Conservation (phyloP, 2,797 vertebrate species). For the Thunnus albacares region DNA sequence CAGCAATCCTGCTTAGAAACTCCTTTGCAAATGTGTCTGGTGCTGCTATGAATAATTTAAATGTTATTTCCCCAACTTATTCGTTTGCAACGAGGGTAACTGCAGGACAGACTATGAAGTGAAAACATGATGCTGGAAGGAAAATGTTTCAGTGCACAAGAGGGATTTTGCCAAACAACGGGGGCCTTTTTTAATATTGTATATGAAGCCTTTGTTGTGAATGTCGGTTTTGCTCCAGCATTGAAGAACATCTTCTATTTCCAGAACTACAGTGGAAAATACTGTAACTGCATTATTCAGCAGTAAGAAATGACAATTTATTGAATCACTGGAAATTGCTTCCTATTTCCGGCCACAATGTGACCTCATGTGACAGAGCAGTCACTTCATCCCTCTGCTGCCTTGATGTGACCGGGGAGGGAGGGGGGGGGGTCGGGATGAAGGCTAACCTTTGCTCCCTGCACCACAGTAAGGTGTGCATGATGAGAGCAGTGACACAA, state of each 20-base stretch:
- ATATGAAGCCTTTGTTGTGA: not conserved
- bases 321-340: slow-evolving; percentile 33
- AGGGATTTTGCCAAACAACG: not conserved
- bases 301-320: slow-evolving; percentile 18
- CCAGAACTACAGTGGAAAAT: slow-evolving; percentile 18
- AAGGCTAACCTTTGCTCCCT: slow-evolving; percentile 55
- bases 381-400: slow-evolving; percentile 27
- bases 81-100: not conserved
- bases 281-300: not conserved
- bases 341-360: slow-evolving; percentile 22
- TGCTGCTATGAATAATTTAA: not conserved
- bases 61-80: not conserved
- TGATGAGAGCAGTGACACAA: slow-evolving; percentile 38
- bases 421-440: not conserved
- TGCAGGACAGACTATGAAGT: not conserved
- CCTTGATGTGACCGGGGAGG: slow-evolving; percentile 6
- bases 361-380: slow-evolving; percentile 36
- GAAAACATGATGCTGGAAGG: not conserved
- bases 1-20: not conserved
- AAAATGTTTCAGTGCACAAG: not conserved
- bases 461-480: slow-evolving; percentile 26
- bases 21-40: not conserved
- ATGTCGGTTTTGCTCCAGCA: not conserved
- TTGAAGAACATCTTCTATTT: not conserved
- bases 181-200: not conserved